Conservation (phyloP, 2,888 invertebrate species). For the Mellilla xanthometata region DNA sequence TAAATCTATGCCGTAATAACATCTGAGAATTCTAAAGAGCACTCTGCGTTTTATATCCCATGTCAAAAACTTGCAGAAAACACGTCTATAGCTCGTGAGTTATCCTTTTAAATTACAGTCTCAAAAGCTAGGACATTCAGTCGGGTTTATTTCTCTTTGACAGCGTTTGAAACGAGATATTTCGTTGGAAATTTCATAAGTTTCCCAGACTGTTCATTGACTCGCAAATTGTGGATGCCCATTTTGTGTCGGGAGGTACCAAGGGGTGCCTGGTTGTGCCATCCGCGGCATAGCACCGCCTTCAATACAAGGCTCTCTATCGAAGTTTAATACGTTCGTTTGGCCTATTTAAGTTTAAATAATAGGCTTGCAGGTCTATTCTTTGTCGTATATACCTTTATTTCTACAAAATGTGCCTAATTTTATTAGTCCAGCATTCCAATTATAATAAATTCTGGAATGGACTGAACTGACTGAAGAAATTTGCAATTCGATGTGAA, state of each 20-base stretch:
- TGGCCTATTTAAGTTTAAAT: slow-evolving; percentile 7
- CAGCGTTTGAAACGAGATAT: slow-evolving; percentile 15
- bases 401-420: too few species aligned
- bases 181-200: slow-evolving; percentile 24
- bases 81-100: not conserved
- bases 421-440: too few species aligned
- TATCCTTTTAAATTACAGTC: slow-evolving; percentile 7
- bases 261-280: slow-evolving; percentile 31
- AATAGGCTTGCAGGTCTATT: not conserved
- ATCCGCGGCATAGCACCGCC: slow-evolving; percentile 25
- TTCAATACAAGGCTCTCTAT: slow-evolving; percentile 13
- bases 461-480: too few species aligned
- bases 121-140: slow-evolving; percentile 2
- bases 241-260: slow-evolving; percentile 37
- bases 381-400: too few species aligned
- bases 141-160: slow-evolving; percentile 21
- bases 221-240: slow-evolving; percentile 20
- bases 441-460: too few species aligned
- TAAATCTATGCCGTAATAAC: too few species aligned
- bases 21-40: too few species aligned
- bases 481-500: too few species aligned
- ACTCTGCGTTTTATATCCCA: not conserved
- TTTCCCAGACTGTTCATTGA: slow-evolving; percentile 24
- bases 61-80: not conserved
- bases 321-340: slow-evolving; percentile 7